phyloP scores from a whole-genome alignment of 2,113 vertebrate species.

The Pangasianodon gigas region DNA sequence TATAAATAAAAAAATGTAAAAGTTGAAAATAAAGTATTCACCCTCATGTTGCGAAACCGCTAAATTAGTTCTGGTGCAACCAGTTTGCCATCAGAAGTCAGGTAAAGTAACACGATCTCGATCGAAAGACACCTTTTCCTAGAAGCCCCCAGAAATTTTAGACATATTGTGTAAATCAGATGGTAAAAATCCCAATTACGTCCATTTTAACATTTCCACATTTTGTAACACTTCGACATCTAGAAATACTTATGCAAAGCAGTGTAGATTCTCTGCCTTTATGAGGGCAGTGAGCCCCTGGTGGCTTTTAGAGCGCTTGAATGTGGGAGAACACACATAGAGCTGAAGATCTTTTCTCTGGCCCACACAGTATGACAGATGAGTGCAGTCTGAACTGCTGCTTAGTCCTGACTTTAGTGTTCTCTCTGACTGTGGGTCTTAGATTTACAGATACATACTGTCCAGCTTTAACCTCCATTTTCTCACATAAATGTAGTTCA shows the following conservation, averaged over 20 bases:
- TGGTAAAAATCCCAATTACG: neutral
- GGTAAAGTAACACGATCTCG: neutral
- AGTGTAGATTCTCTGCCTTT: neutral
- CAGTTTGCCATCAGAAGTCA: neutral
- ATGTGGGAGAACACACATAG: neutral
- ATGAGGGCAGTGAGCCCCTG: neutral
- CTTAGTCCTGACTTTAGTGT: constrained; percentile 7
- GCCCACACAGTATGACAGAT: neutral
- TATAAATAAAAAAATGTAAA: too few species aligned
- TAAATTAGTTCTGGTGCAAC: neutral
- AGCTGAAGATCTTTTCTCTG: neutral
- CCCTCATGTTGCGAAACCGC: too few species aligned
- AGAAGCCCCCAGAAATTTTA: neutral
- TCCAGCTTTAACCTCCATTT: too few species aligned
- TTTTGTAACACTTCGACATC: neutral
- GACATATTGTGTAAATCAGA: neutral
- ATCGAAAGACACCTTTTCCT: neutral
- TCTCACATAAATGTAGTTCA: too few species aligned
- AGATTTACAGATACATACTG: too few species aligned
- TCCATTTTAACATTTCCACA: neutral
- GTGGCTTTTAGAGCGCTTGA: neutral
- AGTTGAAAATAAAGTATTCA: too few species aligned
- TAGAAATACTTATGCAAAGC: neutral
- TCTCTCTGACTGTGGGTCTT: neutral
- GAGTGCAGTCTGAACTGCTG: neutral